Percentiles rank a stretch among this genome's conserved stretches.
phyloP scores from a whole-genome alignment of 2,113 vertebrate genomes.

The Xiphophorus maculatus region DNA sequence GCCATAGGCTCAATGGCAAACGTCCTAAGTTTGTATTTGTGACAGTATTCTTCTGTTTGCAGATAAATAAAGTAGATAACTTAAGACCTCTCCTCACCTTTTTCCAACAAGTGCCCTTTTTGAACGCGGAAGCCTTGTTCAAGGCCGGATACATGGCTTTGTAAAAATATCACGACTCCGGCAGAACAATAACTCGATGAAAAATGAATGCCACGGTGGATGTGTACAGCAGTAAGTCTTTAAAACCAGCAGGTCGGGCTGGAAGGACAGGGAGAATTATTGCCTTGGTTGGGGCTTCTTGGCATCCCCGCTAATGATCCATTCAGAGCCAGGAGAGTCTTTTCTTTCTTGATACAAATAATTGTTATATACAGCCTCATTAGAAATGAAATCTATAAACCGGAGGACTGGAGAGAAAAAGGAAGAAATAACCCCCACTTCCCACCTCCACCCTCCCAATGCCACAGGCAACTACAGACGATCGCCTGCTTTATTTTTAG shows the following conservation, averaged over 20 bases:
- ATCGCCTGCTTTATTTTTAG: constrained; percentile 1
- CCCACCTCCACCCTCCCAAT: neutral
- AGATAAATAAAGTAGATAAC: neutral
- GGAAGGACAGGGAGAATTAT: constrained; percentile 44
- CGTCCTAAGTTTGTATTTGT: too few species aligned
- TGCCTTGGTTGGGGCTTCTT: constrained; percentile 35
- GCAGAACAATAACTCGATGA: constrained; percentile 38
- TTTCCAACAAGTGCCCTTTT: neutral
- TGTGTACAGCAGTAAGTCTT: constrained; percentile 34
- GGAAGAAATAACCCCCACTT: constrained; percentile 6
- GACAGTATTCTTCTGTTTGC: neutral
- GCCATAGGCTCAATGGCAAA: neutral
- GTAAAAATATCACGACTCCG: neutral
- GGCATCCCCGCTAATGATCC: constrained; percentile 58
- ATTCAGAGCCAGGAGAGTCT: constrained; percentile 45
- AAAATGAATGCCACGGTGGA: constrained; percentile 29
- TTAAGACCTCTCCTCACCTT: neutral
- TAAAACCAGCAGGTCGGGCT: constrained; percentile 44
- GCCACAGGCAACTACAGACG: neutral
- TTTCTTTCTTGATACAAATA: constrained; percentile 58
- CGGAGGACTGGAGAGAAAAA: constrained; percentile 9
- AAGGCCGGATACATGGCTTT: too few species aligned
- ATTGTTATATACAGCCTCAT: constrained; percentile 65
- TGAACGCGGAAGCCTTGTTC: neutral
- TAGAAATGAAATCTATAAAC: constrained; percentile 56